These are phyloP conservation scores for Aurelia sp. DNA, from an alignment of 30 jellyfish, hydroid and myxozoan genomes.

Conservation along the genomic window DNA sequence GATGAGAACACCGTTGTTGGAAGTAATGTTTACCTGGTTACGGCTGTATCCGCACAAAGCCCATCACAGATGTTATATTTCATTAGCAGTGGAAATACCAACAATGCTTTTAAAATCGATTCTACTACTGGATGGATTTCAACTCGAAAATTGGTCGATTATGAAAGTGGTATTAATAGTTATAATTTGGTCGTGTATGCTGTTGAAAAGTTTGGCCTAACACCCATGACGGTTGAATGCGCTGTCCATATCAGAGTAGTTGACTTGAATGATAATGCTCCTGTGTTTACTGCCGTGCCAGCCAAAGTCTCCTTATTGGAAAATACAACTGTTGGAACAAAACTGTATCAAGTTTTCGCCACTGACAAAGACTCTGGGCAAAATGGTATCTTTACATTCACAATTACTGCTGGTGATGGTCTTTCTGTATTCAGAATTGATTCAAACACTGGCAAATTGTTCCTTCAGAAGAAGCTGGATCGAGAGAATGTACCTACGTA, in stretches of 20 bases:
- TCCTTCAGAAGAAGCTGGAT: slow-evolving; percentile 51
- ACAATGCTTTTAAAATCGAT: slow-evolving; percentile 21
- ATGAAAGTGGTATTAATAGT: slow-evolving; percentile 26
- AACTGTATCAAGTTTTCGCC: slow-evolving; percentile 37
- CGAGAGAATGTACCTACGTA: slow-evolving; percentile 58
- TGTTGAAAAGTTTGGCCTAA: slow-evolving; percentile 44
- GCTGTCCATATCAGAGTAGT: slow-evolving; percentile 7
- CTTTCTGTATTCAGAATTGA: slow-evolving; percentile 31
- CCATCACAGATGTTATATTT: slow-evolving; percentile 45
- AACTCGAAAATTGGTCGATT: slow-evolving; percentile 30
- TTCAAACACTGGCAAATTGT: slow-evolving; percentile 54
- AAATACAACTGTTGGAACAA: slow-evolving; percentile 45
- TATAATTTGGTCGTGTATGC: slow-evolving; percentile 38
- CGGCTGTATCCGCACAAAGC: slow-evolving; percentile 52
- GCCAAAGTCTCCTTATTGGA: slow-evolving; percentile 45
- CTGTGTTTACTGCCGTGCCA: slow-evolving; percentile 29
- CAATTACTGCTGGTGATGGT: slow-evolving; percentile 26
- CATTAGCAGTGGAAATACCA: slow-evolving; percentile 45
- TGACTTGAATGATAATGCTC: slow-evolving; percentile 78
- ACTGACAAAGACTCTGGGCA: slow-evolving; percentile 67
- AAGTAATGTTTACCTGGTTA: slow-evolving; percentile 52
- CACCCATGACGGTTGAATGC: slow-evolving; percentile 55
- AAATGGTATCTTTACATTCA: slow-evolving; percentile 37
- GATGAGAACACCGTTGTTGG: slow-evolving; percentile 63
- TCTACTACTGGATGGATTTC: slow-evolving; percentile 65